Evolutionary conservation across 2,888 invertebrate genomes (phyloP).

Genomic region (Lasius fuliginosus): DNA sequence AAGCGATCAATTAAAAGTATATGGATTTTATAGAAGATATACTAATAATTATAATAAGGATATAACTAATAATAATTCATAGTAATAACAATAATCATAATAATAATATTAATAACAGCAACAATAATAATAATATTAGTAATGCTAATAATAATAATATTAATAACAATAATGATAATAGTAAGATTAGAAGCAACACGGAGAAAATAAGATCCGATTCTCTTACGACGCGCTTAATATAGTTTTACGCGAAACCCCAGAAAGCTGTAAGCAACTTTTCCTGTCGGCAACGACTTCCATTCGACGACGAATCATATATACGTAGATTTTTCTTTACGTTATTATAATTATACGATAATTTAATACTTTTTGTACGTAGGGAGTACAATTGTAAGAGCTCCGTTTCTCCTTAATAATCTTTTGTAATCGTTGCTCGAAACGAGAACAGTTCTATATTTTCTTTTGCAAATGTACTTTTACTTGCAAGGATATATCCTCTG

Average conservation of each 20-base stretch:
- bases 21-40: conserved; percentile 66
- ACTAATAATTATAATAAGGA: conserved; percentile 58
- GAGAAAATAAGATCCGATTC: conserved; percentile 46
- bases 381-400: background rate
- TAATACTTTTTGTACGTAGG: background rate
- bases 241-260: conserved; percentile 41
- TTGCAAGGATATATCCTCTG: background rate
- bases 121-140: conserved; percentile 32
- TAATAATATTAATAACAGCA: conserved; percentile 30
- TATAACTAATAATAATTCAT: conserved; percentile 39
- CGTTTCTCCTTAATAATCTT: conserved; percentile 40
- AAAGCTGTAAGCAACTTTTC: conserved; percentile 17
- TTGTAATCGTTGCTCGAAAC: conserved; percentile 66
- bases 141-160: conserved; percentile 25
- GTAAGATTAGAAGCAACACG: conserved; percentile 35
- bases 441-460: background rate
- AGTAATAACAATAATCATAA: conserved; percentile 26
- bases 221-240: conserved; percentile 46
- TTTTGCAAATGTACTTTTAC: background rate
- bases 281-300: conserved; percentile 25
- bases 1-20: conserved; percentile 61
- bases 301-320: conserved; percentile 16
- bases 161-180: conserved; percentile 17
- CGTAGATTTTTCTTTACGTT: background rate
- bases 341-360: conserved; percentile 5